Evolutionary conservation across 2,113 vertebrate genomes (phyloP).

Genomic region (Rhizomys pruinosus): DNA sequence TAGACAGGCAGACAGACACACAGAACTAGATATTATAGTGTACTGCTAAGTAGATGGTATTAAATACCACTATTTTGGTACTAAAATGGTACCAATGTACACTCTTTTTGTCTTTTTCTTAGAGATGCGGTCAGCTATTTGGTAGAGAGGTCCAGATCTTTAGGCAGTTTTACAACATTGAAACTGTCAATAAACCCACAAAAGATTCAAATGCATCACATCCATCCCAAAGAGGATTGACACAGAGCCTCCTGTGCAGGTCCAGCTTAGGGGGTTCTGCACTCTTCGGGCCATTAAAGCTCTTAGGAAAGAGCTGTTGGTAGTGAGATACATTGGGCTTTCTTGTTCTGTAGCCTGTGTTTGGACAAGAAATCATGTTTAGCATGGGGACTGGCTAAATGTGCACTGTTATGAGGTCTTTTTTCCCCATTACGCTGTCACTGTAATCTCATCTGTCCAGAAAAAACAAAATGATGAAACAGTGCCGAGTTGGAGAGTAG

Average conservation of each 20-base stretch:
- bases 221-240: neutral
- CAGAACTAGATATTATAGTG: neutral
- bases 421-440: slow-evolving; percentile 9
- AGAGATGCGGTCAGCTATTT: neutral
- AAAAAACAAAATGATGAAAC: slow-evolving; percentile 59
- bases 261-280: neutral
- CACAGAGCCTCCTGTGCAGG: neutral
- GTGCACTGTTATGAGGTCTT: neutral
- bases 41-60: neutral
- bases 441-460: slow-evolving; percentile 30
- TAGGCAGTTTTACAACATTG: neutral
- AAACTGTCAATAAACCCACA: neutral
- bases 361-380: neutral
- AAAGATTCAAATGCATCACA: neutral
- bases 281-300: neutral
- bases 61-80: slow-evolving; percentile 36
- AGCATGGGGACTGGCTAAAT: neutral
- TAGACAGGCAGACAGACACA: neutral
- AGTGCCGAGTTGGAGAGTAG: slow-evolving; percentile 36
- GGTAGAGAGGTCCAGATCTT: neutral
- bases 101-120: slow-evolving; percentile 31
- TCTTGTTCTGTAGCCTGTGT: neutral
- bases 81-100: neutral
- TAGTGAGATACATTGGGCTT: neutral
- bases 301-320: neutral